A percentile compares a stretch with the other conserved stretches of the same genome.
Evolutionary conservation across 2,797 vertebrate genomes (phyloP).

Genomic region (Dendrocincla fuliginosa): DNA sequence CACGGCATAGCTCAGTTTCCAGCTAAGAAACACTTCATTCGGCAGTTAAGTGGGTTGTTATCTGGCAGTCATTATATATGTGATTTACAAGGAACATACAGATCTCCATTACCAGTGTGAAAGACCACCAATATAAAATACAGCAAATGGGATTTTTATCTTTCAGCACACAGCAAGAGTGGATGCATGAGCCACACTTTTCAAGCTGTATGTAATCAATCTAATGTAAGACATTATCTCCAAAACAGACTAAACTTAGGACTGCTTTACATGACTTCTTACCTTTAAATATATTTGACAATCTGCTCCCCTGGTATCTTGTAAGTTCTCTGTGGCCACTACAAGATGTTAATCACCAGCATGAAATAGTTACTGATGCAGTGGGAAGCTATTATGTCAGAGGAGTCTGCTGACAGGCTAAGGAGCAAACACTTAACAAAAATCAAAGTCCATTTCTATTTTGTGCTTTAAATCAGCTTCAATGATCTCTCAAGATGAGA

Average conservation of each 20-base stretch:
- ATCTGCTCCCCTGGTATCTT: constrained; percentile 39
- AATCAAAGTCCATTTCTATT: constrained; percentile 70
- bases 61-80: constrained; percentile 76
- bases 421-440: constrained; percentile 71
- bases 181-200: constrained; percentile 67
- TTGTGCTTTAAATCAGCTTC: constrained; percentile 57
- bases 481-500: constrained; percentile 16
- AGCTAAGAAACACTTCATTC: constrained; percentile 75
- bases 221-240: constrained; percentile 76
- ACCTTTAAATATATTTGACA: constrained; percentile 69
- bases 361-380: constrained; percentile 29
- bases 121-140: constrained; percentile 78
- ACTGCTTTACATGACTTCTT: constrained; percentile 41
- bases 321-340: background rate
- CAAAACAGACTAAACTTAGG: constrained; percentile 58
- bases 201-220: constrained; percentile 75
- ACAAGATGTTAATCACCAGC: constrained; percentile 30
- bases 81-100: constrained; percentile 78
- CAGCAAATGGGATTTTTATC: constrained; percentile 81
- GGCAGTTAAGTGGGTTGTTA: constrained; percentile 73
- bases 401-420: constrained; percentile 68
- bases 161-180: constrained; percentile 73
- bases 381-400: constrained; percentile 39
- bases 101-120: constrained; percentile 70
- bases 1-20: constrained; percentile 60